Evolutionary conservation across 2,113 vertebrate species (phyloP), one percentile per base, ranked within the genome.

Genomic region (Tragelaphus strepsiceros): DNA sequence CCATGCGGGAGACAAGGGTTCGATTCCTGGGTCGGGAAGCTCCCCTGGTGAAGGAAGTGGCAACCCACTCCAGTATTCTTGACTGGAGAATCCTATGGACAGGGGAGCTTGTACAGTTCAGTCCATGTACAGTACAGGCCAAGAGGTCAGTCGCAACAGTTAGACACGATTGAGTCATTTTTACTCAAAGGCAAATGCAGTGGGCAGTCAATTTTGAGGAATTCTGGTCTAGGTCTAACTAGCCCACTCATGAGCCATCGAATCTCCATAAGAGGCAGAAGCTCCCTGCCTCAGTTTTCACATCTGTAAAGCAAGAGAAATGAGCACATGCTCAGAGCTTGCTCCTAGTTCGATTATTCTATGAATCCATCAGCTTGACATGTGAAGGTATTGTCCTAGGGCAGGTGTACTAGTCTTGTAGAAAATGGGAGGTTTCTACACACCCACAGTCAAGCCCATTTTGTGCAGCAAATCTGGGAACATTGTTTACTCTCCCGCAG

Each of bases 401-500:
- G 53, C 88, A 97, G 95, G 90, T 97, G 89, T 94, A 39, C 78
- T 81, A 39, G 35, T 64, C 59, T n/a, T 26, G 35, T 32, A 95
- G 92, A 71, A 85, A 92, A 90, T 26, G 56, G 87, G 51, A 78
- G 56, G 61, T 86, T 88, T 96, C 97, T 24, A 32, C 56, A 35
- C 54, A 64, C 32, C 43, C 85, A n/a, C 59, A 64, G 58, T 13
- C 17, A 3, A 46, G 46, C 51, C 78, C 21, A 58, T 94, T 89
- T 95, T 98, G 74, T 56, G 53, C 92, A 93, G 95, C 30, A 90
- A 97, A 94, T 58, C 88, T 92, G 77, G 53, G 82, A 95, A 83
- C 80, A 22, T 71, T 98, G 77, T 6, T 95, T 96, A 90, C 80
- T 91, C 80, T 96, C 97, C 87, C 92, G 59, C 89, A 83, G 91